phyloP scores from a whole-genome alignment of 1,140 invertebrate genomes.

The Zaprionus davidi region DNA sequence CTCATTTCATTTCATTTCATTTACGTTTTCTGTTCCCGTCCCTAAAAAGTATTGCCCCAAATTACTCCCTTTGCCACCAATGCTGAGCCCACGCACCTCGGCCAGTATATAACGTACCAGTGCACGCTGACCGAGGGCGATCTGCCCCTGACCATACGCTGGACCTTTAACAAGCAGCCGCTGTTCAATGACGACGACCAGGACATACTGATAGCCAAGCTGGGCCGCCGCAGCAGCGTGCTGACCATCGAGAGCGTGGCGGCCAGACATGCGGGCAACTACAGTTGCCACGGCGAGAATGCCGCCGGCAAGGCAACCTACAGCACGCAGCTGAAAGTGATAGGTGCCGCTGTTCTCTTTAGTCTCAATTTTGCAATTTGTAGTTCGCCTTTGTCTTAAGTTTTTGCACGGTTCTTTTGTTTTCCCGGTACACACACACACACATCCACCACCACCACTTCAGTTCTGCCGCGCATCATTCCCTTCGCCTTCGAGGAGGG shows the following conservation, averaged over 20 bases:
- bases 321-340: conserved; percentile 85
- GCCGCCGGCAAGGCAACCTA: conserved; percentile 87
- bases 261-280: conserved; percentile 88
- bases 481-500: conserved; percentile 86
- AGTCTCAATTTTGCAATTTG: conserved; percentile 4
- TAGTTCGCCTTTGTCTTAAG: conserved; percentile 26
- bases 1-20: conserved; percentile 28
- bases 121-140: conserved; percentile 91
- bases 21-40: conserved; percentile 17
- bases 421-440: conserved; percentile 33
- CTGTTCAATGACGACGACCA: conserved; percentile 82
- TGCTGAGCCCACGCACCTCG: conserved; percentile 86
- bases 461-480: conserved; percentile 90
- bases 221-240: conserved; percentile 87
- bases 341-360: conserved; percentile 60
- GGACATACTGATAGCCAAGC: conserved; percentile 84
- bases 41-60: conserved; percentile 86
- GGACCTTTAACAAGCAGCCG: conserved; percentile 89
- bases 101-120: conserved; percentile 87
- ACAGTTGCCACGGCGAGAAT: conserved; percentile 90
- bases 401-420: conserved; percentile 47
- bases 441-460: conserved; percentile 46
- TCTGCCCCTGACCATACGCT: conserved; percentile 91
- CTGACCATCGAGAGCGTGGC: conserved; percentile 90
- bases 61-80: conserved; percentile 88